These are phyloP conservation scores for Tachystola acroxantha DNA, from an alignment of 2,888 invertebrate species.

Conservation along the genomic window DNA sequence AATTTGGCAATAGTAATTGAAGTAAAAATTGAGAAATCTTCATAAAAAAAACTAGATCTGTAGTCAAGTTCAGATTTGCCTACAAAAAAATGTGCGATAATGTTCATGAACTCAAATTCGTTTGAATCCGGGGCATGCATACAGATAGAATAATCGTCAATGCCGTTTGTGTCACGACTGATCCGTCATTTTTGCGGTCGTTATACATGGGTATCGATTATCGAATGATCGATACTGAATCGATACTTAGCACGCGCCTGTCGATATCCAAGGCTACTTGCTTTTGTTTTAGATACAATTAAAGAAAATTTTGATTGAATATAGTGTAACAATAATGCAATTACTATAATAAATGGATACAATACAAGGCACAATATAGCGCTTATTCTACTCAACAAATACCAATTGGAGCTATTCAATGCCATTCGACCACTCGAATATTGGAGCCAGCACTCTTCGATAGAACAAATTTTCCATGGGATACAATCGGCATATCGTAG, in stretches of 20 bases:
- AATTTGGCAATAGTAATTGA: not conserved
- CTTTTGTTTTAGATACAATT: constrained; percentile 27
- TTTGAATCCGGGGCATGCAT: constrained; percentile 57
- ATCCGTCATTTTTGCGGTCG: constrained; percentile 47
- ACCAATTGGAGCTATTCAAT: too few species aligned
- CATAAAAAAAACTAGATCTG: not conserved
- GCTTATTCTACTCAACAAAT: too few species aligned
- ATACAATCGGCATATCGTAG: too few species aligned
- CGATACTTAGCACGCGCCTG: constrained; percentile 38
- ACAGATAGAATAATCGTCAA: constrained; percentile 59
- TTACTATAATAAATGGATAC: not conserved
- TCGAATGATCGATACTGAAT: constrained; percentile 44
- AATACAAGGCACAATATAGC: too few species aligned
- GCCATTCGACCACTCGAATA: too few species aligned
- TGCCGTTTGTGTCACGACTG: constrained; percentile 61
- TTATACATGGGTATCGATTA: constrained; percentile 39
- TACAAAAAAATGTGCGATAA: constrained; percentile 14
- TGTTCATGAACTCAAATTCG: constrained; percentile 63
- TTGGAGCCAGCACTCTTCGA: too few species aligned
- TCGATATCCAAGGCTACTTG: constrained; percentile 37
- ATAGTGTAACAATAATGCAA: constrained; percentile 6
- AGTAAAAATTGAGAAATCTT: not conserved
- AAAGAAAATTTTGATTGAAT: constrained; percentile 10
- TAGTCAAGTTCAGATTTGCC: constrained; percentile 16
- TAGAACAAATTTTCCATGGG: too few species aligned